Conservation (phyloP, 1,140 invertebrate species). For the Drosophila subobscura region DNA sequence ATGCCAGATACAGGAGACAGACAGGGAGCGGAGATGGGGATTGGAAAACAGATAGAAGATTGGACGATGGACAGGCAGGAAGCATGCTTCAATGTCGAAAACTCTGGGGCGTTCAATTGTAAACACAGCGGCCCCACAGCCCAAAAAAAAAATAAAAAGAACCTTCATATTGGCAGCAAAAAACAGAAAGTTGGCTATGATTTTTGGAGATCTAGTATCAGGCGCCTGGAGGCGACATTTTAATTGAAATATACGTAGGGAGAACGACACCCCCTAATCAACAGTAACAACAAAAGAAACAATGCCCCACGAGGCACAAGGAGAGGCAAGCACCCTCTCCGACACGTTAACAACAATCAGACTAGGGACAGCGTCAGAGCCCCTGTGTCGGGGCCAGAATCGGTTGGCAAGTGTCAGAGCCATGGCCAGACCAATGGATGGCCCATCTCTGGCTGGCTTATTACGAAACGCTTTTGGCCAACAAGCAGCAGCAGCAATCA, state of each 20-base stretch:
- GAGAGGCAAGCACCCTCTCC: constrained; percentile 59
- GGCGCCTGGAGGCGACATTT: constrained; percentile 62
- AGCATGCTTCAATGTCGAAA: constrained; percentile 52
- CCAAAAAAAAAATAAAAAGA: constrained; percentile 10
- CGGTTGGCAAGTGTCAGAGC: constrained; percentile 11
- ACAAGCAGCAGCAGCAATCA: constrained; percentile 46
- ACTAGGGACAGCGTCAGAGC: constrained; percentile 3
- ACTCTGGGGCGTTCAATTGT: constrained; percentile 53
- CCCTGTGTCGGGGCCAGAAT: constrained; percentile 2
- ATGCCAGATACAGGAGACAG: constrained; percentile 43
- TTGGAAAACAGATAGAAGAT: constrained; percentile 16
- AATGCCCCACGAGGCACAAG: constrained; percentile 44
- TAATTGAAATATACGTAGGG: constrained; percentile 68
- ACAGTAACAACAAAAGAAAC: constrained; percentile 56
- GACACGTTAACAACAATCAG: constrained; percentile 76
- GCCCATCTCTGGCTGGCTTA: constrained; percentile 42
- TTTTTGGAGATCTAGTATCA: constrained; percentile 54
- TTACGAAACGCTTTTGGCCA: constrained; percentile 68
- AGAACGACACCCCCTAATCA: constrained; percentile 52
- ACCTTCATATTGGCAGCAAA: background rate
- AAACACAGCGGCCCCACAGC: constrained; percentile 42
- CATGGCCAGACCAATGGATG: background rate
- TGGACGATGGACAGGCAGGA: constrained; percentile 38
- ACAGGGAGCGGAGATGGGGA: background rate
- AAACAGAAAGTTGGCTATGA: constrained; percentile 47